These are phyloP conservation scores for Lepidostoma basale DNA, from an alignment of 1,140 invertebrate species.

Conservation along the genomic window DNA sequence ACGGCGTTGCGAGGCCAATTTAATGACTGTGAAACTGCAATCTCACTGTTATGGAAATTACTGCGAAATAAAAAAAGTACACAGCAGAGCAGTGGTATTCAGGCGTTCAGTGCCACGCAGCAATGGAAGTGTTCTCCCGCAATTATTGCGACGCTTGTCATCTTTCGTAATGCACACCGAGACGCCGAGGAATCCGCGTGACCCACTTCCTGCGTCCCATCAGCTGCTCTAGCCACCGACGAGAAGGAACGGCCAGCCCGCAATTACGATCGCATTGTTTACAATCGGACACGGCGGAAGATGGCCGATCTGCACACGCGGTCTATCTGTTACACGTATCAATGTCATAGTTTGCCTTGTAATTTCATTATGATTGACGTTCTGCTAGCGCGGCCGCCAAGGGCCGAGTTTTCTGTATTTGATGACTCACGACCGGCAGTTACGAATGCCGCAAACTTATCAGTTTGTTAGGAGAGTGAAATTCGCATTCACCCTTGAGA, in stretches of 20 bases:
- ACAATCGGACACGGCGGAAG: background rate
- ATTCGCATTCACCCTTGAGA: background rate
- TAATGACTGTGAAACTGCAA: slow-evolving; percentile 12
- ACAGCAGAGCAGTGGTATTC: slow-evolving; percentile 1
- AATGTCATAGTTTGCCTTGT: background rate
- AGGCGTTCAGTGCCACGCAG: slow-evolving; percentile 21
- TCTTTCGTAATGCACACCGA: slow-evolving; percentile 34
- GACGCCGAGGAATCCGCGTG: slow-evolving; percentile 8
- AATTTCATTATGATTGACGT: no score
- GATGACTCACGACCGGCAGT: background rate
- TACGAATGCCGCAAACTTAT: background rate
- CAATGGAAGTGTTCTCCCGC: slow-evolving; percentile 42
- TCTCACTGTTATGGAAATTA: slow-evolving; percentile 10
- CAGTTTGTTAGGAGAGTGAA: slow-evolving; percentile 2
- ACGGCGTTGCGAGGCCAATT: slow-evolving; percentile 7
- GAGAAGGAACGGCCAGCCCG: background rate
- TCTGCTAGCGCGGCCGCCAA: no score
- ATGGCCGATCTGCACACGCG: background rate
- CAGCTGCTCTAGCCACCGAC: background rate
- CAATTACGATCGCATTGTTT: slow-evolving; percentile 14
- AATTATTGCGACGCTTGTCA: slow-evolving; percentile 38
- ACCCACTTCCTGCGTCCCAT: background rate
- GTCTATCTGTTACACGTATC: background rate
- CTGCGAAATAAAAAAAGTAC: slow-evolving; percentile 9
- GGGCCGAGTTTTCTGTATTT: background rate